Base-by-base conservation (phyloP, 2,888 invertebrate species). In the Limnephilus marmoratus region DNA sequence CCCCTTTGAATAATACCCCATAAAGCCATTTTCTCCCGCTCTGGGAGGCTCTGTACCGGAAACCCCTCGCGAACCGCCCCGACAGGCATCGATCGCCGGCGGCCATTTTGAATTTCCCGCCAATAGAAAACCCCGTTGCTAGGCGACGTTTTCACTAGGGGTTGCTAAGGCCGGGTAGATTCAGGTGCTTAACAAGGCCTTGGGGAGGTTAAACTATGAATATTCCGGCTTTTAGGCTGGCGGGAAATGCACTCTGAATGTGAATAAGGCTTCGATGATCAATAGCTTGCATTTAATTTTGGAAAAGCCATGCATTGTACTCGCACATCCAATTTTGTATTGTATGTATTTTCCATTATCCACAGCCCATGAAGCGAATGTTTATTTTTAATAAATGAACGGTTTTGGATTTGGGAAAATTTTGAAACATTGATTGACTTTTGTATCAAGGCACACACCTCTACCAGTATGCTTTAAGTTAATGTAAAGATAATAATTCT, bases 91-190 rank as follows among this genome's bases (percentile, higher is more conserved):
- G 96, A 96, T 96, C 96, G 96, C n/a, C 85, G 85, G 92, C 94
- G 95, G 96, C 96, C 96, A 96, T 96, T 94, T 96, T 96, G 96
- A 95, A 96, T 96, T 96, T 96, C 95, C 96, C 96, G 95, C 95
- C 96, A 96, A 96, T 96, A 95, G 96, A 95, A 96, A 96, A 96
- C 94, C 95, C 93, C 95, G 95, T 96, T 94, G 95, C 94, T 94
- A 95, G 94, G 95, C 94, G 94, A 96, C 96, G 89, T 41, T 53
- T 89, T 34, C 85, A 90, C 85, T 81, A 85, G 87, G 83, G 88
- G 89, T 87, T 87, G 90, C 37, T 37, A 31, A 37, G 37, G 24
- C 68, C 49, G 31, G 68, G 68, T 68, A 68, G n/a, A 24, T 24
- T 37, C 81, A 29, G 80, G n/a, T 45, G 49, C 88, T 68, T 89